These are phyloP conservation scores for Columba guinea DNA, from an alignment of 2,797 vertebrate species.

Conservation along the genomic window DNA sequence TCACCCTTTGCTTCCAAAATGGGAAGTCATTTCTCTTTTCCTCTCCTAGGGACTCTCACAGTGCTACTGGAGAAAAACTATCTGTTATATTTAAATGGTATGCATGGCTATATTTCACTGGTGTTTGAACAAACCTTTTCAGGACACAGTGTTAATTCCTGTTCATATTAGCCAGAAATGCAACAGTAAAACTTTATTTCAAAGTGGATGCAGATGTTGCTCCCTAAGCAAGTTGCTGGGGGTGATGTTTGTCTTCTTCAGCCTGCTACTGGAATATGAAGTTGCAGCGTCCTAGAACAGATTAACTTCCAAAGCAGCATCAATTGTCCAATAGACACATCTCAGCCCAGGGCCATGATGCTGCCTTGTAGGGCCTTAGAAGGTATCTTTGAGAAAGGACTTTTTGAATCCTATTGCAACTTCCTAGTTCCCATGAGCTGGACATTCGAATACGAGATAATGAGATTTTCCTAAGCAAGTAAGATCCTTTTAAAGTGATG, in stretches of 20 bases:
- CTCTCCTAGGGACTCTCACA: not conserved
- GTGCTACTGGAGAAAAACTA: not conserved
- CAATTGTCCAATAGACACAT: not conserved
- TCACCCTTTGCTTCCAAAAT: conserved; percentile 46
- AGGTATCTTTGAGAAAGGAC: not conserved
- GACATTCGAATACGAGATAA: not conserved
- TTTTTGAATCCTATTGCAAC: not conserved
- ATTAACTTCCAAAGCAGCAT: not conserved
- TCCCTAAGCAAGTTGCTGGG: not conserved
- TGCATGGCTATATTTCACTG: not conserved
- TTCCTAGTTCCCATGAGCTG: not conserved
- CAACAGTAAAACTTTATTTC: not conserved
- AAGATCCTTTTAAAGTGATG: not conserved
- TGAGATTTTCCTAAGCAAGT: not conserved
- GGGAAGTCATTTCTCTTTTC: not conserved
- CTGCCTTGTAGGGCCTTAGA: not conserved
- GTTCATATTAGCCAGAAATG: not conserved
- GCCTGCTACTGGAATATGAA: not conserved
- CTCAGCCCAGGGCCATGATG: not conserved
- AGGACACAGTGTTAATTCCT: fast-evolving
- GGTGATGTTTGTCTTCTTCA: not conserved
- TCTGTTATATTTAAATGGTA: not conserved
- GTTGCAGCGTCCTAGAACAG: not conserved
- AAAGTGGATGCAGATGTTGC: not conserved
- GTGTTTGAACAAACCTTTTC: not conserved